A percentile compares a stretch with the other conserved stretches of the same genome.
phyloP scores from a whole-genome alignment of 2,888 invertebrate genomes.

The Autographa pulchrina region DNA sequence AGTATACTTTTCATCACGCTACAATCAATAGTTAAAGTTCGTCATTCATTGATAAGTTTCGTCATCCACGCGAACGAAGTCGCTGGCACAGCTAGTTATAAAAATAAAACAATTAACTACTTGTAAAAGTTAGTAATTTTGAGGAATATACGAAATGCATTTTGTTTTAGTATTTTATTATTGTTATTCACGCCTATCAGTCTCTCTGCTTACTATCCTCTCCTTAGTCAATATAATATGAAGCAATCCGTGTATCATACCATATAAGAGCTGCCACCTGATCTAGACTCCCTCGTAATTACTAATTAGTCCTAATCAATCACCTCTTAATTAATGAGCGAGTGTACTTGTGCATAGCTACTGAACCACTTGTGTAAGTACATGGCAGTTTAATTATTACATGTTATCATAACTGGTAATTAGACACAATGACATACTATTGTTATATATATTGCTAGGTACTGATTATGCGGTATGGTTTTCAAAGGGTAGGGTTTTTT shows the following conservation, averaged over 20 bases:
- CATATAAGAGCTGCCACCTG: constrained; percentile 40
- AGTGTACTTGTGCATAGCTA: constrained; percentile 13
- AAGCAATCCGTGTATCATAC: constrained; percentile 43
- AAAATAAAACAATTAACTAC: too few relatives aligned
- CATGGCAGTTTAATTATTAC: constrained; percentile 32
- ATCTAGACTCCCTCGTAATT: constrained; percentile 47
- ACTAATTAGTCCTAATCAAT: constrained; percentile 55
- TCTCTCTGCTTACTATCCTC: neutral
- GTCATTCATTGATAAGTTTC: too few relatives aligned
- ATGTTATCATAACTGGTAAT: constrained; percentile 6
- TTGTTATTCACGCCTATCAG: constrained; percentile 2
- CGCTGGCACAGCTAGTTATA: too few relatives aligned
- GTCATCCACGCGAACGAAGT: too few relatives aligned
- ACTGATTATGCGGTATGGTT: neutral
- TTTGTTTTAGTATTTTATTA: too few relatives aligned
- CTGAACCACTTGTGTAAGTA: constrained; percentile 24
- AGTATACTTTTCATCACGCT: too few relatives aligned
- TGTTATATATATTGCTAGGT: neutral
- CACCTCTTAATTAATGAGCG: constrained; percentile 44
- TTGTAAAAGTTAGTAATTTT: too few relatives aligned
- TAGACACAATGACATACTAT: neutral
- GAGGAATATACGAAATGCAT: too few relatives aligned
- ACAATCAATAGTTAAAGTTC: too few relatives aligned
- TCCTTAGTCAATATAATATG: constrained; percentile 8
- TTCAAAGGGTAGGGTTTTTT: too few relatives aligned